A percentile compares a stretch with the other conserved stretches of the same genome.
Evolutionary conservation across 64 coral and sea anemone genomes (phyloP).

Genomic region (Montipora capricornis): DNA sequence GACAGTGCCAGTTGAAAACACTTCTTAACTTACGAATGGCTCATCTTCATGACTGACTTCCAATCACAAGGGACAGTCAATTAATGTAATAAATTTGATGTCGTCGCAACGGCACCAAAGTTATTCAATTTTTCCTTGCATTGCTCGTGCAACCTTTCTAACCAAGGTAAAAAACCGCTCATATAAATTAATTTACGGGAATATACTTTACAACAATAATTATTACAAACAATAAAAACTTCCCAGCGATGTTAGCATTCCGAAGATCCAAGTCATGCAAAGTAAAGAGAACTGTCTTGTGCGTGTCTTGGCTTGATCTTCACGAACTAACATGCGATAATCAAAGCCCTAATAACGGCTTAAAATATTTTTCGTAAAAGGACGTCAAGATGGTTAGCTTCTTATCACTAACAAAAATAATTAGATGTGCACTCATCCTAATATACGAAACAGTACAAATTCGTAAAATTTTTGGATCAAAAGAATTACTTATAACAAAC

Average conservation of each 20-base stretch:
- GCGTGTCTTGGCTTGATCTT: background rate
- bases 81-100: too few species aligned
- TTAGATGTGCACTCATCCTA: background rate
- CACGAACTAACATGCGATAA: background rate
- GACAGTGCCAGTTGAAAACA: conserved; percentile 21
- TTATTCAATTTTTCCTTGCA: too few species aligned
- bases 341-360: too few species aligned
- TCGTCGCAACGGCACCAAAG: too few species aligned
- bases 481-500: background rate
- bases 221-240: background rate
- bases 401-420: background rate
- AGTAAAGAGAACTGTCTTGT: background rate
- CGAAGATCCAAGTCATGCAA: background rate
- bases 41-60: background rate
- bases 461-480: background rate
- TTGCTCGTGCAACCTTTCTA: background rate
- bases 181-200: background rate
- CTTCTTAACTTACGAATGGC: background rate
- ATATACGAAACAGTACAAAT: background rate
- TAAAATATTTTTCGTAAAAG: background rate
- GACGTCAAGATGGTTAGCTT: background rate
- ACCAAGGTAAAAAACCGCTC: background rate
- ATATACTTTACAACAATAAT: background rate
- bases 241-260: background rate
- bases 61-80: too few species aligned